A percentile compares a stretch with the other conserved stretches of the same genome.
phyloP scores from a whole-genome alignment of 2,113 vertebrate species.

The Muntiacus muntjak region DNA sequence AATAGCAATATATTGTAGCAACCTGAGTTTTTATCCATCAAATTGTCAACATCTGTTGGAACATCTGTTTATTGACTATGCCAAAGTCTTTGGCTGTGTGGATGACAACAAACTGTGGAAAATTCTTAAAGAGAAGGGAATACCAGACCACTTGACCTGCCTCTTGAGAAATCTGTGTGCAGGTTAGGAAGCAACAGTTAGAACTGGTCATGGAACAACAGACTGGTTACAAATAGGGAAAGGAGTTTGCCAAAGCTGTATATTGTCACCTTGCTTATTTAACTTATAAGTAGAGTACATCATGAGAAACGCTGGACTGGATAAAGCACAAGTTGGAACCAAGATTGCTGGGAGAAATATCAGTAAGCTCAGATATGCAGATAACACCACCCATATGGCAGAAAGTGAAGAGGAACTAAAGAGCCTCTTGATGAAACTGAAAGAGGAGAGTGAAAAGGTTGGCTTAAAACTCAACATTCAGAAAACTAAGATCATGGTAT shows the following conservation, averaged over 20 bases:
- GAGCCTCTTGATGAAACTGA: too few species aligned
- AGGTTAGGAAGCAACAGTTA: not conserved
- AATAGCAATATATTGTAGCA: not conserved
- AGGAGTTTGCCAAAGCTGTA: accelerated
- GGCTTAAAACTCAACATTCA: too few species aligned
- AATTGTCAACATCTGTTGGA: not conserved
- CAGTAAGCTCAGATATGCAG: too few species aligned
- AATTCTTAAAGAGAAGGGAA: not conserved
- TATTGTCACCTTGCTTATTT: not conserved
- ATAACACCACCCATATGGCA: too few species aligned
- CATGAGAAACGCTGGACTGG: not conserved
- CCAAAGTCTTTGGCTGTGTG: not conserved
- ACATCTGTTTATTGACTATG: not conserved
- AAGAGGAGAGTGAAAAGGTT: too few species aligned
- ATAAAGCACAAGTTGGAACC: not conserved
- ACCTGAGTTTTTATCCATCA: not conserved
- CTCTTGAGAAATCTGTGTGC: not conserved
- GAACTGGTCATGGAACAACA: not conserved
- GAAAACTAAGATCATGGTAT: too few species aligned
- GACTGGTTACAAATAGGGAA: not conserved
- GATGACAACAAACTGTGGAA: not conserved
- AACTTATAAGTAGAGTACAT: not conserved
- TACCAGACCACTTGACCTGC: not conserved
- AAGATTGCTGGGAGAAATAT: not conserved
- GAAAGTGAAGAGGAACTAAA: too few species aligned